phyloP scores from a whole-genome alignment of 2,113 vertebrate genomes.

The Atractosteus spatula region DNA sequence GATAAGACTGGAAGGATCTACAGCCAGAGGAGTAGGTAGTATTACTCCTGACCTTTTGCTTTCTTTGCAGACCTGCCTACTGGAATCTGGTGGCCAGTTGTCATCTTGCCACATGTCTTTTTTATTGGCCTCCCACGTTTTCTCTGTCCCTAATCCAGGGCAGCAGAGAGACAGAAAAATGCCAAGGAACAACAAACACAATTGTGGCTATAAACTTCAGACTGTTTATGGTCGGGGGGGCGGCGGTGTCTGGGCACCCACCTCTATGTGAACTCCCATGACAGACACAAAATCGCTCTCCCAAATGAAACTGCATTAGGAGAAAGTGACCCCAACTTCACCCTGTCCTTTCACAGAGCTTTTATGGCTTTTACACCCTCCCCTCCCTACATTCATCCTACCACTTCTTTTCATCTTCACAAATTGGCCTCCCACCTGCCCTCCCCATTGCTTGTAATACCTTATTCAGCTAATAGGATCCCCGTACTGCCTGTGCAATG shows the following conservation, averaged over 20 bases:
- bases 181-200: slow-evolving; percentile 53
- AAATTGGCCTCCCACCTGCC: slow-evolving; percentile 63
- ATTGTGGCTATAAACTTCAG: slow-evolving; percentile 67
- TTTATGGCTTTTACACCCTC: slow-evolving; percentile 52
- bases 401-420: slow-evolving; percentile 64
- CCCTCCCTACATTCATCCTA: slow-evolving; percentile 38
- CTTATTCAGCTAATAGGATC: slow-evolving; percentile 8
- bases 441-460: slow-evolving; percentile 26
- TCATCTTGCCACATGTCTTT: slow-evolving; percentile 37
- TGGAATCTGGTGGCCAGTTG: slow-evolving; percentile 43
- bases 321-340: slow-evolving; percentile 69
- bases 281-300: slow-evolving; percentile 44
- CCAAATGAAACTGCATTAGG: slow-evolving; percentile 43
- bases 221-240: slow-evolving; percentile 65
- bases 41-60: slow-evolving; percentile 2
- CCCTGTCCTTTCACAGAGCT: slow-evolving; percentile 46
- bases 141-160: slow-evolving; percentile 31
- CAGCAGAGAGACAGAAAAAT: slow-evolving; percentile 31
- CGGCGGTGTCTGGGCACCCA: slow-evolving; percentile 61
- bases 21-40: too few species aligned
- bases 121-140: slow-evolving; percentile 39
- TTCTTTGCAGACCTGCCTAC: slow-evolving; percentile 22
- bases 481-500: background rate
- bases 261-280: slow-evolving; percentile 72
- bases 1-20: too few species aligned